phyloP scores from a whole-genome alignment of 2,797 vertebrate genomes.

The Dermochelys coriacea region DNA sequence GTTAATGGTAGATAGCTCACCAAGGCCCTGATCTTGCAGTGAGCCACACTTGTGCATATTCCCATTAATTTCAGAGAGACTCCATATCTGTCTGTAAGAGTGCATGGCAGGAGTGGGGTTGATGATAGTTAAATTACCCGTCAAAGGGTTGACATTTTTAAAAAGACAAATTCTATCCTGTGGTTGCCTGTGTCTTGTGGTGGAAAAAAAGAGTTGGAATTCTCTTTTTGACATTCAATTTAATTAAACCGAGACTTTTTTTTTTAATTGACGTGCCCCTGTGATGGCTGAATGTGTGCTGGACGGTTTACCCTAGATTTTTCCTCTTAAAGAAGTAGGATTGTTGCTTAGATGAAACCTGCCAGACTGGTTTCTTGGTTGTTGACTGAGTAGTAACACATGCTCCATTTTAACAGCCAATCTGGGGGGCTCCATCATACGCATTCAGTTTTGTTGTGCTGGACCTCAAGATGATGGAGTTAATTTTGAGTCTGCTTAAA shows the following conservation, averaged over 20 bases:
- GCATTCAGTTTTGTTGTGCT: not conserved
- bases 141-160: not conserved
- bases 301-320: not conserved
- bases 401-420: rapidly evolving
- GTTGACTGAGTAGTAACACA: not conserved
- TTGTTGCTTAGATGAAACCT: not conserved
- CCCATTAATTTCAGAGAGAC: not conserved
- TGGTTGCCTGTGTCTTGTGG: not conserved
- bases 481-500: not conserved
- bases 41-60: not conserved
- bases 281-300: rapidly evolving
- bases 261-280: not conserved
- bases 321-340: not conserved
- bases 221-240: not conserved
- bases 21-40: rapidly evolving
- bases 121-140: rapidly evolving
- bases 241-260: not conserved
- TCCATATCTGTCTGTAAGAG: not conserved
- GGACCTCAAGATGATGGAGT: not conserved
- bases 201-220: not conserved
- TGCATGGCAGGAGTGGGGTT: not conserved
- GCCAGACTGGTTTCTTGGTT: not conserved
- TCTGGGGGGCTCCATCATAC: not conserved
- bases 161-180: not conserved
- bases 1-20: not conserved